Evolutionary conservation across 2,888 invertebrate species (phyloP).

Genomic region (Napeogenes inachia): DNA sequence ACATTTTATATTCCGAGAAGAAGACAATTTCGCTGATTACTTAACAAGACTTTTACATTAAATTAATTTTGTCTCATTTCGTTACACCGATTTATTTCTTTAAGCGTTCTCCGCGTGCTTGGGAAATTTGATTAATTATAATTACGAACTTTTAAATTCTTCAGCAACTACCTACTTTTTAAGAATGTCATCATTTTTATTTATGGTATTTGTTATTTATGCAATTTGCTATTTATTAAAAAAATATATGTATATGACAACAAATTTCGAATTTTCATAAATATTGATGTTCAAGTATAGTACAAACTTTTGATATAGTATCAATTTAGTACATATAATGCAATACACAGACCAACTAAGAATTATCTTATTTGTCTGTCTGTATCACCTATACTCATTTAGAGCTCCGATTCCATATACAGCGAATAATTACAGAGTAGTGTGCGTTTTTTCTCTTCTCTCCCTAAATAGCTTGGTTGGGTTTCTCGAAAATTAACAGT

Average conservation of each 20-base stretch:
- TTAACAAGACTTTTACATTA: conserved; percentile 19
- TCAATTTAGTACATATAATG: neutral
- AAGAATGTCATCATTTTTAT: neutral
- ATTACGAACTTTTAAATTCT: neutral
- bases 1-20: conserved; percentile 29
- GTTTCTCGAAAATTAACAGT: conserved; percentile 46
- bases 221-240: too few relatives aligned
- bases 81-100: conserved; percentile 19
- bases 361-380: neutral
- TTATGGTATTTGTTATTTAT: too few relatives aligned
- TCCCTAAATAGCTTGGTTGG: conserved; percentile 36
- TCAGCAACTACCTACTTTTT: neutral
- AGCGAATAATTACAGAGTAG: conserved; percentile 19
- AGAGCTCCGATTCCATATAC: conserved; percentile 31
- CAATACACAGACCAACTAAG: neutral
- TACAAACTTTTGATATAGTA: too few relatives aligned
- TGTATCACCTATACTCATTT: conserved; percentile 30
- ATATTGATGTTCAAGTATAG: too few relatives aligned
- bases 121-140: conserved; percentile 18
- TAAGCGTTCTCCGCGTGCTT: conserved; percentile 9
- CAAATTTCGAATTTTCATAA: too few relatives aligned
- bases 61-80: conserved; percentile 20
- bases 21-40: conserved; percentile 27
- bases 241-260: too few relatives aligned
- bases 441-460: conserved; percentile 31